Evolutionary conservation across 64 coral and sea anemone species (phyloP).

Genomic region (Pocillopora damicornis): DNA sequence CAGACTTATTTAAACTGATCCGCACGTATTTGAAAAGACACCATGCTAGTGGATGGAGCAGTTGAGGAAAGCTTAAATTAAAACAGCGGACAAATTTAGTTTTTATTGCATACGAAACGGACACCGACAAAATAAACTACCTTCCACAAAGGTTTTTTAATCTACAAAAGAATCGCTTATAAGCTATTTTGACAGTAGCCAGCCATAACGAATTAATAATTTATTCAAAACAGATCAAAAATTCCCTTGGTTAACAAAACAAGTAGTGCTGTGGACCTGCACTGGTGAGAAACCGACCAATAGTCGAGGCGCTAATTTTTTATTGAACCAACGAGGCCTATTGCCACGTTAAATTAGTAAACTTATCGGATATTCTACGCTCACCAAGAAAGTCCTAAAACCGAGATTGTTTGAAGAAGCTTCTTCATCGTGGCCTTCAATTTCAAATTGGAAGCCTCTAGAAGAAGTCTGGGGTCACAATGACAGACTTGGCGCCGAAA

Average conservation of each 20-base stretch:
- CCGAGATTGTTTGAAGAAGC: not conserved
- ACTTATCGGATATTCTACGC: not conserved
- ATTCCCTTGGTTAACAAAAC: slow-evolving; percentile 6
- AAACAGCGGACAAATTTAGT: not conserved
- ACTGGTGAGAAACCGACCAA: not conserved
- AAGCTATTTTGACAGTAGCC: not conserved
- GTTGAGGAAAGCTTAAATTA: not conserved
- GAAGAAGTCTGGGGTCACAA: not conserved
- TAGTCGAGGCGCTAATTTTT: slow-evolving; percentile 1
- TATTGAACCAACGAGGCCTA: slow-evolving; percentile 17
- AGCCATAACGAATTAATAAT: slow-evolving; percentile 32
- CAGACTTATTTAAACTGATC: not conserved
- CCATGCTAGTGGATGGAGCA: not conserved
- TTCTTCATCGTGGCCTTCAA: slow-evolving; percentile 14
- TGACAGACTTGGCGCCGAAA: not conserved
- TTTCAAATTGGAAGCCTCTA: slow-evolving; percentile 24
- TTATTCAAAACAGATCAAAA: slow-evolving; percentile 5
- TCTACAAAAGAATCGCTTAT: not conserved
- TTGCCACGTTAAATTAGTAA: slow-evolving; percentile 24
- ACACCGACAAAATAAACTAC: not conserved
- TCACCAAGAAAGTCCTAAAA: slow-evolving; percentile 6
- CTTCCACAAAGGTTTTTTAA: not conserved
- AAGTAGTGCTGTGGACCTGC: not conserved
- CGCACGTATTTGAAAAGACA: not conserved
- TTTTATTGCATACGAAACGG: not conserved